A percentile compares a stretch with the other conserved stretches of the same genome.
These are phyloP conservation scores for Rhyacichthys aspro DNA, from an alignment of 2,797 vertebrate genomes.

Conservation along the genomic window DNA sequence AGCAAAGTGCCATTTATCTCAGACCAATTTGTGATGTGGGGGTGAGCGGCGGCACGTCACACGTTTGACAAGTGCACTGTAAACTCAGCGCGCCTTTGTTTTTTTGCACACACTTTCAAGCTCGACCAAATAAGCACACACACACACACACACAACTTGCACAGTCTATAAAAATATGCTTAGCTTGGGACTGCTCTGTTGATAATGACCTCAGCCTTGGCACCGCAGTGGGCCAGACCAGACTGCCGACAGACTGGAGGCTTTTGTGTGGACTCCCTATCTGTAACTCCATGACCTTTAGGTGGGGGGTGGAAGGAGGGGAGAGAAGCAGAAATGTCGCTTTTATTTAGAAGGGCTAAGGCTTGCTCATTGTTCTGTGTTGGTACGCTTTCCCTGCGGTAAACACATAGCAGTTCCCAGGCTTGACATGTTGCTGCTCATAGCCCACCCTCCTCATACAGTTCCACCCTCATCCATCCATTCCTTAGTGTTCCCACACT, in stretches of 20 bases:
- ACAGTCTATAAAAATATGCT: constrained; percentile 78
- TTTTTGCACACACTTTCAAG: constrained; percentile 26
- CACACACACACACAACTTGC: constrained; percentile 46
- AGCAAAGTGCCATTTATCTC: constrained; percentile 71
- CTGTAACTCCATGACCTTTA: constrained; percentile 80
- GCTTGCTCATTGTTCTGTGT: constrained; percentile 89
- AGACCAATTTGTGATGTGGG: constrained; percentile 58
- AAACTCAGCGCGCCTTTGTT: constrained; percentile 52
- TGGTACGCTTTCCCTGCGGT: constrained; percentile 86
- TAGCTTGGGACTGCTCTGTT: constrained; percentile 71
- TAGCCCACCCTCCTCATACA: constrained; percentile 8
- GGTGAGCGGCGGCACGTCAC: constrained; percentile 35
- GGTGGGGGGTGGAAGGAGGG: constrained; percentile 23
- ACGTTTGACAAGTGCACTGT: constrained; percentile 28
- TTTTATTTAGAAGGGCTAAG: constrained; percentile 79
- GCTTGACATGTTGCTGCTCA: constrained; percentile 73
- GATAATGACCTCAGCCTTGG: constrained; percentile 84
- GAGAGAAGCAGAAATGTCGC: constrained; percentile 67
- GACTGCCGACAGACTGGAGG: constrained; percentile 77
- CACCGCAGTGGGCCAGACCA: constrained; percentile 71
- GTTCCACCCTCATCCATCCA: constrained; percentile 57
- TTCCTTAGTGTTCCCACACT: constrained; percentile 84
- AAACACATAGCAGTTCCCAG: constrained; percentile 92
- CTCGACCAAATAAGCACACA: constrained; percentile 46
- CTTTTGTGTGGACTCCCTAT: constrained; percentile 79